Evolutionary conservation across 2,888 invertebrate genomes (phyloP).

Genomic region (Thalpophila matura): DNA sequence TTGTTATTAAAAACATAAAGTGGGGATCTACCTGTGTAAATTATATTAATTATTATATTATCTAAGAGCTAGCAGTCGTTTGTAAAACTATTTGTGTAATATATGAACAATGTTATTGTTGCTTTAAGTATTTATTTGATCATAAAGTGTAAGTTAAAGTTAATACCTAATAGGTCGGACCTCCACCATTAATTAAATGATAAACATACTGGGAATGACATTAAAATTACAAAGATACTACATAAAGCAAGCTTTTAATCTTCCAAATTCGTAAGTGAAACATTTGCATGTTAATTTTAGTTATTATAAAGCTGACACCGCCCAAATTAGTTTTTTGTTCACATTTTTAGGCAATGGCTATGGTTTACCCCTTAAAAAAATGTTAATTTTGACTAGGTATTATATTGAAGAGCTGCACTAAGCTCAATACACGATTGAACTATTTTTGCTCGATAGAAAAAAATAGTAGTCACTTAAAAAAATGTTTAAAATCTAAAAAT

Average conservation of each 20-base stretch:
- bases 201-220: neutral
- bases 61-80: conserved; percentile 1
- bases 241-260: neutral
- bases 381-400: too few relatives aligned
- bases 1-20: conserved; percentile 41
- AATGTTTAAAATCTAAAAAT: too few relatives aligned
- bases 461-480: too few relatives aligned
- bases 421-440: too few relatives aligned
- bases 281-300: neutral
- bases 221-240: neutral
- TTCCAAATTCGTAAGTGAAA: neutral
- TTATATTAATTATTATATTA: conserved; percentile 32
- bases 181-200: neutral
- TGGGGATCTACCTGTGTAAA: conserved; percentile 21
- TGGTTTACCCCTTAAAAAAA: too few relatives aligned
- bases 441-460: too few relatives aligned
- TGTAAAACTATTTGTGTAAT: conserved; percentile 8
- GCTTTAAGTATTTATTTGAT: conserved; percentile 15
- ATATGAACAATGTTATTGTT: conserved; percentile 25
- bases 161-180: too few relatives aligned
- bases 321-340: too few relatives aligned
- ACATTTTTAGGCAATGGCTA: too few relatives aligned
- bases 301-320: too few relatives aligned
- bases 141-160: neutral
- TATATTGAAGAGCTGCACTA: too few relatives aligned